phyloP scores from a whole-genome alignment of 2,797 vertebrate species.

The Propithecus deckenii region DNA sequence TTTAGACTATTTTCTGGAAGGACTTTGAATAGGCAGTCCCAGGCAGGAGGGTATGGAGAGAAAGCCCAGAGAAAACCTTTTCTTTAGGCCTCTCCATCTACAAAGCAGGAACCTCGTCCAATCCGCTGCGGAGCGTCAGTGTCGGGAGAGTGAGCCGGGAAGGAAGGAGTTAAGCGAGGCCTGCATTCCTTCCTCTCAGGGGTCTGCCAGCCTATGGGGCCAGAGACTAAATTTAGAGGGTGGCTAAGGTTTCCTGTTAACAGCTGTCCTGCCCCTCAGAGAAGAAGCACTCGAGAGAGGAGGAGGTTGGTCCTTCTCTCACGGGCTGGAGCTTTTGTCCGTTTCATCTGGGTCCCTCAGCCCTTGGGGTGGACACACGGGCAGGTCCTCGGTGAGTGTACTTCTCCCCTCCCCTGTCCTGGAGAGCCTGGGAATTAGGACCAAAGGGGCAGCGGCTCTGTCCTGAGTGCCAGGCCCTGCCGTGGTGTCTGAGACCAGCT shows the following conservation, averaged over 20 bases:
- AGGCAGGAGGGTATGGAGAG: background rate
- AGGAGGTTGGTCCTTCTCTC: constrained; percentile 48
- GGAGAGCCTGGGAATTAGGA: background rate
- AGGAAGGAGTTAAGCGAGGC: constrained; percentile 81
- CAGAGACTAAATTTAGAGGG: constrained; percentile 87
- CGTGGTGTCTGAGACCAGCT: background rate
- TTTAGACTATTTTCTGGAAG: background rate
- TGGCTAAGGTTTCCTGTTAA: constrained; percentile 82
- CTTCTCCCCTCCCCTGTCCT: background rate
- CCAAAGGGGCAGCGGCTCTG: background rate
- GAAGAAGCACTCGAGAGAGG: constrained; percentile 55
- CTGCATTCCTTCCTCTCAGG: constrained; percentile 80
- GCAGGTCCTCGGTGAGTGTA: background rate
- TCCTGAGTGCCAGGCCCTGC: rapidly evolving
- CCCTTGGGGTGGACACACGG: background rate
- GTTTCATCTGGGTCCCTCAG: background rate
- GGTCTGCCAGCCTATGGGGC: constrained; percentile 78
- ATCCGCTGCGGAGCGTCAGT: rapidly evolving
- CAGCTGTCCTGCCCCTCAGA: constrained; percentile 84
- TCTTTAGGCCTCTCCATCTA: background rate
- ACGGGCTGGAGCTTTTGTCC: background rate
- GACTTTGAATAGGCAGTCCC: background rate
- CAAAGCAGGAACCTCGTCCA: background rate
- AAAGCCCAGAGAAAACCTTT: background rate
- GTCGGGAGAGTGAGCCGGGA: background rate